phyloP scores from a whole-genome alignment of 2,113 vertebrate genomes.

The Deroptyus accipitrinus region DNA sequence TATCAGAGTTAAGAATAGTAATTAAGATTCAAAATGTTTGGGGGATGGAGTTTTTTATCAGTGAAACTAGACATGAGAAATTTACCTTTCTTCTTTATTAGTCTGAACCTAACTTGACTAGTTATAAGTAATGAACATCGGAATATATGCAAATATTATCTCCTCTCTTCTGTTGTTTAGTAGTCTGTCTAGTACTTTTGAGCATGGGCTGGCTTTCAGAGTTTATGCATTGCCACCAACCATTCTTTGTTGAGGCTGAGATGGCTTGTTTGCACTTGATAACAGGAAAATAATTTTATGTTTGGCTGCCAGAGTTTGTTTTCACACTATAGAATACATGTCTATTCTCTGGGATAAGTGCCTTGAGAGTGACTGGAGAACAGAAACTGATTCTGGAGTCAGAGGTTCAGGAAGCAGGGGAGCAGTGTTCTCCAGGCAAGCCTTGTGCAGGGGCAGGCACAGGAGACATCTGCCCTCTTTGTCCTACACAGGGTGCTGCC shows the following conservation, averaged over 20 bases:
- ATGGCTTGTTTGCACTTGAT: not conserved
- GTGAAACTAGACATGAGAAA: not conserved
- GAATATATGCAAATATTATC: not conserved
- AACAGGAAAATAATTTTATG: not conserved
- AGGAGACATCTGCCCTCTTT: not conserved
- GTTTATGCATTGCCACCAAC: not conserved
- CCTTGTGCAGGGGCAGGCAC: not conserved
- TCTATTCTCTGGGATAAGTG: not conserved
- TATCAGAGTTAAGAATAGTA: not conserved
- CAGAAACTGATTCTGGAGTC: not conserved
- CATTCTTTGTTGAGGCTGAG: not conserved
- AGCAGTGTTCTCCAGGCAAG: not conserved
- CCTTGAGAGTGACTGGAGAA: not conserved
- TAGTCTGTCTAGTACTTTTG: not conserved
- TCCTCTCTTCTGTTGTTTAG: not conserved
- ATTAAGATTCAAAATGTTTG: not conserved
- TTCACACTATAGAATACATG: not conserved
- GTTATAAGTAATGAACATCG: not conserved
- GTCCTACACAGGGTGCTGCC: not conserved
- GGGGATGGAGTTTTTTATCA: not conserved
- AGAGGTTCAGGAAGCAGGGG: not conserved
- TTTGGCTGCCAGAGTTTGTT: not conserved
- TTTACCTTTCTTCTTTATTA: not conserved
- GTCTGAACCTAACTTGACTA: not conserved
- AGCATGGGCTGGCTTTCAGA: not conserved